Conservation (phyloP, 2,888 invertebrate genomes). For the Trissonchulus latispiculum region DNA sequence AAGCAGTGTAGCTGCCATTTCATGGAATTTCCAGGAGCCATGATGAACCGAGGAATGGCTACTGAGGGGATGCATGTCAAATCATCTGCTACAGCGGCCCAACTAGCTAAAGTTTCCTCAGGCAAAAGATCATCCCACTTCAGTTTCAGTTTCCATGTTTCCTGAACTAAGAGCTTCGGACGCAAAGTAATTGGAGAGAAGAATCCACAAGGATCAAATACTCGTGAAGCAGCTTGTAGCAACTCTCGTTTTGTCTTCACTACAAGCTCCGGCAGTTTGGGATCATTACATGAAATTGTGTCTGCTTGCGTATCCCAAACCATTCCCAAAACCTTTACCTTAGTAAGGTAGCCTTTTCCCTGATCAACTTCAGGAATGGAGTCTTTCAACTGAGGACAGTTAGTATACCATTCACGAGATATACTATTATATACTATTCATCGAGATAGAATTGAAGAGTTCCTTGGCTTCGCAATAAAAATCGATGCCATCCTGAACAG, state of each 20-base stretch:
- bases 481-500: constrained; percentile 18
- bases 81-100: background rate
- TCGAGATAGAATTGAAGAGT: constrained; percentile 19
- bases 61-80: background rate
- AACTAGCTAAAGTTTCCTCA: background rate
- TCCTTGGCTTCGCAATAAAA: constrained; percentile 22
- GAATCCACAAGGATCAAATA: constrained; percentile 14
- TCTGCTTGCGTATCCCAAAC: constrained; percentile 4
- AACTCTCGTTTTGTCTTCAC: background rate
- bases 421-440: no score
- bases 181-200: constrained; percentile 5
- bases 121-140: constrained; percentile 13
- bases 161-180: constrained; percentile 7
- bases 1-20: constrained; percentile 9
- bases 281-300: background rate
- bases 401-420: constrained; percentile 21
- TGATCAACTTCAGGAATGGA: background rate
- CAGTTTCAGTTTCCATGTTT: constrained; percentile 1
- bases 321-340: constrained; percentile 11
- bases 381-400: background rate
- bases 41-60: background rate
- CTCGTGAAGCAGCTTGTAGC: background rate
- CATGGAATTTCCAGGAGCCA: background rate
- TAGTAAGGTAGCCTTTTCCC: background rate
- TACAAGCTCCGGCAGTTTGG: background rate